Evolutionary conservation across 1,140 invertebrate species (phyloP), one percentile per base, ranked within the genome.

Genomic region (Heliconius himera): DNA sequence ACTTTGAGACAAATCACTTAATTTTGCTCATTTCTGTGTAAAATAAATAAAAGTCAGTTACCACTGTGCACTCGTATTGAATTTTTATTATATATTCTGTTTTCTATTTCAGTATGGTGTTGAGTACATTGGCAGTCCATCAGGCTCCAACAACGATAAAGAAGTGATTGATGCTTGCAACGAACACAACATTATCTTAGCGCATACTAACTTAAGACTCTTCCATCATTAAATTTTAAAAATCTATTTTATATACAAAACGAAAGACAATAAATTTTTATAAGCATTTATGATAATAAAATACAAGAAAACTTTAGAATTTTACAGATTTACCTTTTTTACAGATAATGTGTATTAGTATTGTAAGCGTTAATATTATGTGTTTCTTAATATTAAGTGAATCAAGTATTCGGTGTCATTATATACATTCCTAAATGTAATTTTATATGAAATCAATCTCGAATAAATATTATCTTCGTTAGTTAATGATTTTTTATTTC

Each of bases 121-220:
- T 29, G 95, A 97, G 72, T 99, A 97, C 91, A 98, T 99, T 76
- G 98, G 96, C 33, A 98, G 98, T 93, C 99, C 99, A 11, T 95
- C 97, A 1, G 99, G 99, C 16, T 99, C 99, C 8, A 98, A 96
- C 70, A 99, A 99, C 88, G 99, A 99, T 91, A 95, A 96, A 54
- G 96, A 96, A 81, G 97, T 99, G n/a, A 98, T 99, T 81, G 94
- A 97, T 74, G 98, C 99, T 18, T 99, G 99, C 91, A 96, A 99
- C 90, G 97, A 99, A 83, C 98, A 99, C 88, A 96, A 96, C 41
- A 99, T 99, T 78, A 96, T 96, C 2, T 92, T 99, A 84, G 96
- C 97, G 56, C 98, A 99, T 88, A 99, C 98, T n/a, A 97, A 97
- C 88, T 92, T 99, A 3, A 95, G 99, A 81, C 95, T 99, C 1